Base-by-base conservation (phyloP, 2,888 invertebrate genomes). In the Platycheirus rosarum region DNA sequence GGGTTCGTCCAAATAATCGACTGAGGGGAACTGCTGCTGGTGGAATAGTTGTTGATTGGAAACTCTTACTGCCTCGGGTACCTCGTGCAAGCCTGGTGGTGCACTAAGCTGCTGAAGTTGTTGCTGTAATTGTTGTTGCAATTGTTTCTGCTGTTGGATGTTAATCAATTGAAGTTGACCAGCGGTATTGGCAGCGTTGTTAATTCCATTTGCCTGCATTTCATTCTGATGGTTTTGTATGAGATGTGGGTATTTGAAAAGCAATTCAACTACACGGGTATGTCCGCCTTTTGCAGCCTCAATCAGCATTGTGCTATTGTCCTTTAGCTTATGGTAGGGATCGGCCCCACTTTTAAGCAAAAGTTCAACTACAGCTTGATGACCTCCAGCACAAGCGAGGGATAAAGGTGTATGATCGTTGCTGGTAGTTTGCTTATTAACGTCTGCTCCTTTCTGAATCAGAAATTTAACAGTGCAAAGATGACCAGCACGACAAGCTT, bases 211-310 rank as follows among this genome's bases (percentile, higher is more conserved):
- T 7, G 77, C 75, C 84, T 88, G 86, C 90, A 89, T 85, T 85
- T 87, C 91, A 89, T 91, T 89, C 90, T 86, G 87, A 74, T 87
- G 90, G n/a, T 92, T 93, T 92, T 95, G 92, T 93, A 88, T 95
- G 94, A 91, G 88, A 68, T 96, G 96, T 29, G 98, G 97, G 91
- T 96, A 98, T 91, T 99, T 98, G 85, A 99, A 93, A 85, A 99
- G 92, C 86, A 98, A 92, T 91, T 97, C 97, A 78, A 99, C 98
- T 74, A 99, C 98, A 85, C 94, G 95, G 18, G 98, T 97, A 91
- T 99, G 98, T 0, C 99, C 99, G 57, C 98, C 98, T 91, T 98
- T 98, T 53, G 99, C 97, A 60, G 98, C 99, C 91, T 99, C 99
- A 87, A 99, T 98, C 86, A 99, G 93, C 95, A 98, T 99, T 66